Conservation (phyloP, 2,888 invertebrate genomes). For the Strigamia crassipes region DNA sequence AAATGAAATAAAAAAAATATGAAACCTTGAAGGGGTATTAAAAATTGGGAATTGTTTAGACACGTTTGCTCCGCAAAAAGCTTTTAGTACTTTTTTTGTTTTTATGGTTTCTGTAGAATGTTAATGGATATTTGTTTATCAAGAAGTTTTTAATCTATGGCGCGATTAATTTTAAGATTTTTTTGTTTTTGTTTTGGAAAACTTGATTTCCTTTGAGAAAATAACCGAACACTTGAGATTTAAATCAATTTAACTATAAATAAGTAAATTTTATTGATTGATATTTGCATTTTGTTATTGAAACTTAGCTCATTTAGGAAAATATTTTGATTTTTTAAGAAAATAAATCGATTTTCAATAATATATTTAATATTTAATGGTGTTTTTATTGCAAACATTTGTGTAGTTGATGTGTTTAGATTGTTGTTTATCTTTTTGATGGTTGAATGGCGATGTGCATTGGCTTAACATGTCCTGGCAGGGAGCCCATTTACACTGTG, state of each 20-base stretch:
- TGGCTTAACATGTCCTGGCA: constrained; percentile 30
- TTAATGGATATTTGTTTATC: constrained; percentile 5
- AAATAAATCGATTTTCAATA: background rate
- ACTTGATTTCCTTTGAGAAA: too few species aligned
- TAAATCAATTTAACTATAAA: too few species aligned
- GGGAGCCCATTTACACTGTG: constrained; percentile 26
- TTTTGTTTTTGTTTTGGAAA: too few species aligned
- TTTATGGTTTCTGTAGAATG: background rate
- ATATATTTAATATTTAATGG: background rate
- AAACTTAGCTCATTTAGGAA: background rate
- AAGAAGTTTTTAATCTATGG: background rate
- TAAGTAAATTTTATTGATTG: too few species aligned
- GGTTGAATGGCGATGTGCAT: constrained; percentile 5
- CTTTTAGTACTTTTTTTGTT: constrained; percentile 1
- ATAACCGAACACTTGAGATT: too few species aligned
- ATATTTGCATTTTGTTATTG: too few species aligned
- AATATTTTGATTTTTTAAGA: background rate
- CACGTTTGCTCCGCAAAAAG: background rate
- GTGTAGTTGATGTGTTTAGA: constrained; percentile 13
- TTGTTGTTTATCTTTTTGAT: constrained; percentile 29
- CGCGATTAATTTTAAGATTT: too few species aligned
- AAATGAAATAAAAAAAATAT: background rate
- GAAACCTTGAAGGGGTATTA: background rate
- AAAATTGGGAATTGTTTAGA: background rate
- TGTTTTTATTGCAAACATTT: background rate